phyloP scores from a whole-genome alignment of 1,140 invertebrate genomes.

The Pseudomyrmex dendroicus region DNA sequence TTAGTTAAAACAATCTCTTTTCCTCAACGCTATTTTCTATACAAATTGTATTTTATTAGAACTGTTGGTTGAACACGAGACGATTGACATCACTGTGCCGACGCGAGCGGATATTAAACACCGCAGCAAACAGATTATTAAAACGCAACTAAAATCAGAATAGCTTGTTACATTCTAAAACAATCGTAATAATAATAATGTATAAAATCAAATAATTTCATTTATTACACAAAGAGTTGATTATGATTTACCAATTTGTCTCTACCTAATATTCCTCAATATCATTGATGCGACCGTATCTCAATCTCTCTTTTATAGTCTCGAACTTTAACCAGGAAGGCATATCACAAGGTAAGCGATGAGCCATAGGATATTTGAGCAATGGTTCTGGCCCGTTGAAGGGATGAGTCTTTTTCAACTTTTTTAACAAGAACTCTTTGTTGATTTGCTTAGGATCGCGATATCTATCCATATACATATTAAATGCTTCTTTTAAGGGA shows the following conservation, averaged over 20 bases:
- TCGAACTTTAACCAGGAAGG: constrained; percentile 92
- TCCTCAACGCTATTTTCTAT: background rate
- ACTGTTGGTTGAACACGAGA: constrained; percentile 76
- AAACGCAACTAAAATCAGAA: constrained; percentile 70
- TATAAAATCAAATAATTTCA: background rate
- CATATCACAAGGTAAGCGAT: constrained; percentile 84
- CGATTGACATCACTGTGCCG: constrained; percentile 70
- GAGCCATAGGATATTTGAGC: constrained; percentile 91
- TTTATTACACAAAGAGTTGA: constrained; percentile 21
- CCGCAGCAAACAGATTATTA: constrained; percentile 76
- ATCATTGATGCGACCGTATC: constrained; percentile 90
- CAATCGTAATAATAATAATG: constrained; percentile 5
- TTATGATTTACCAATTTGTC: background rate
- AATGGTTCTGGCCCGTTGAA: constrained; percentile 89
- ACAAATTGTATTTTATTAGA: constrained; percentile 64
- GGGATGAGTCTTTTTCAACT: constrained; percentile 92
- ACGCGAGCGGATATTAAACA: constrained; percentile 78
- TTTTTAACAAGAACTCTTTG: constrained; percentile 93
- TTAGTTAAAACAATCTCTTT: too few relatives aligned
- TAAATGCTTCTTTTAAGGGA: constrained; percentile 93
- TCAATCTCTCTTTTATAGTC: constrained; percentile 88
- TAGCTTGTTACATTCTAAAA: background rate
- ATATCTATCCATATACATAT: constrained; percentile 95
- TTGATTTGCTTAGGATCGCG: constrained; percentile 94
- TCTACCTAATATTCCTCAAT: constrained; percentile 2